These are phyloP conservation scores for Drosophila lacteicornis DNA, from an alignment of 1,140 invertebrate species.

Conservation along the genomic window DNA sequence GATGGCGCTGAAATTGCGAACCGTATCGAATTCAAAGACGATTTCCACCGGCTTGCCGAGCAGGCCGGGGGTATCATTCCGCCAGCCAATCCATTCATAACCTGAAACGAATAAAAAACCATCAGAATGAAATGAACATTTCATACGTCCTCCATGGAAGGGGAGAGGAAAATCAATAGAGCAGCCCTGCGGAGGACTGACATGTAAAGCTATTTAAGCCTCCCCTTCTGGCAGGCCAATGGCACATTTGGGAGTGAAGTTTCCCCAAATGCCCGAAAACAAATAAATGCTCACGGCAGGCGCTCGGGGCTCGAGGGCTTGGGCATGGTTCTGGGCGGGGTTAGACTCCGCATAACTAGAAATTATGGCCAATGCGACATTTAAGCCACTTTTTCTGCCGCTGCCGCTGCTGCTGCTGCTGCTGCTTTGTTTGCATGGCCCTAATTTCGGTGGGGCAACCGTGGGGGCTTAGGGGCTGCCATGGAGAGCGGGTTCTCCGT, in stretches of 20 bases:
- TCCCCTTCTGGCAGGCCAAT: conserved; percentile 25
- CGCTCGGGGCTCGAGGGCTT: conserved; percentile 4
- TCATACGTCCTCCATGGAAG: conserved; percentile 11
- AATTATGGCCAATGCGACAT: conserved; percentile 81
- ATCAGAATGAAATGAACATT: conserved; percentile 54
- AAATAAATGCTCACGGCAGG: conserved; percentile 66
- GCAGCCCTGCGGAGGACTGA: conserved; percentile 58
- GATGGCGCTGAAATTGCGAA: conserved; percentile 91
- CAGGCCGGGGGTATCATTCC: conserved; percentile 87
- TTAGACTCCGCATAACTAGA: conserved; percentile 65
- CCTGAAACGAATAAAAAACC: conserved; percentile 85
- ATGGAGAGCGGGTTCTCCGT: conserved; percentile 13
- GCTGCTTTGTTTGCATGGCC: conserved; percentile 68
- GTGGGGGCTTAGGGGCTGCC: conserved; percentile 17
- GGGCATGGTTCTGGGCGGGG: conserved; percentile 2
- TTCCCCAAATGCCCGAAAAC: conserved; percentile 56
- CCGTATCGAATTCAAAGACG: conserved; percentile 92
- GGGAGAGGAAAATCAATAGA: conserved; percentile 64
- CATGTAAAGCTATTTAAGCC: conserved; percentile 80
- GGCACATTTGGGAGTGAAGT: conserved; percentile 61
- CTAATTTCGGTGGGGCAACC: conserved; percentile 58
- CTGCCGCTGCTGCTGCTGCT: conserved; percentile 16
- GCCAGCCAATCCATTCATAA: conserved; percentile 96
- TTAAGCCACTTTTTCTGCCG: conserved; percentile 75
- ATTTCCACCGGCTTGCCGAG: conserved; percentile 88